Evolutionary conservation across 2,113 vertebrate species (phyloP), one percentile per base, ranked within the genome.

Genomic region (Nymphicus hollandicus): DNA sequence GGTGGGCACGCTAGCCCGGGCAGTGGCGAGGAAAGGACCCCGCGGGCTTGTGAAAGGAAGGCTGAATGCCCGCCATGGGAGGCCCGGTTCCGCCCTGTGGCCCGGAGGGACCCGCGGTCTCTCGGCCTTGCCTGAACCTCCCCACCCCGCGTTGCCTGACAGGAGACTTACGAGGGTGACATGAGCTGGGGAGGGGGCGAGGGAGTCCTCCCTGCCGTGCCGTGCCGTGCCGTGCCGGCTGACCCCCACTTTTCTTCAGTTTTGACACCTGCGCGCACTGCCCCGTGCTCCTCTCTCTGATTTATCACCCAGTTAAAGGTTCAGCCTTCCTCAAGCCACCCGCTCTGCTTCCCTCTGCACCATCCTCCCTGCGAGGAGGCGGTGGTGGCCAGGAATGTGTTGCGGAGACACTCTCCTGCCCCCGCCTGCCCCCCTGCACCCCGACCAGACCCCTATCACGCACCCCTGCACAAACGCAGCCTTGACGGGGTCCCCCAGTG

Each of bases 251-350:
- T 94, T 84, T 80, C 81, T 68, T 97, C 84, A 98, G 97, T 98
- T 98, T 98, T 98, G 94, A 98, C 98, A 98, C 97, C 97, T 98
- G 97, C 89, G 68, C 50, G 8, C 91, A 37, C 82, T 91, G 92
- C 86, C 69, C 78, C 88, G 33, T 74, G 46, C 91, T 91, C 71
- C 53, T 79, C 27, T 61, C 91, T n/a, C 92, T 97, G 97, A 98
- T 98, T 98, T 97, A 98, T 97, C 65, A 56, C 83, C 72, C 92
- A 91, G 86, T 97, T 97, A 97, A 96, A 96, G 93, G 69, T 94
- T 91, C 97, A 76, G 82, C 56, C 80, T 81, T 83, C 95, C 44
- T 23, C 65, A 37, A 95, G 60, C 93, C 95, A 93, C 95, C 97
- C 95, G 68, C 72, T 43, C 91, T 28, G 92, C 81, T 64, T 74